Base-by-base conservation (phyloP, 2,797 vertebrate genomes). In the Microchirus variegatus region DNA sequence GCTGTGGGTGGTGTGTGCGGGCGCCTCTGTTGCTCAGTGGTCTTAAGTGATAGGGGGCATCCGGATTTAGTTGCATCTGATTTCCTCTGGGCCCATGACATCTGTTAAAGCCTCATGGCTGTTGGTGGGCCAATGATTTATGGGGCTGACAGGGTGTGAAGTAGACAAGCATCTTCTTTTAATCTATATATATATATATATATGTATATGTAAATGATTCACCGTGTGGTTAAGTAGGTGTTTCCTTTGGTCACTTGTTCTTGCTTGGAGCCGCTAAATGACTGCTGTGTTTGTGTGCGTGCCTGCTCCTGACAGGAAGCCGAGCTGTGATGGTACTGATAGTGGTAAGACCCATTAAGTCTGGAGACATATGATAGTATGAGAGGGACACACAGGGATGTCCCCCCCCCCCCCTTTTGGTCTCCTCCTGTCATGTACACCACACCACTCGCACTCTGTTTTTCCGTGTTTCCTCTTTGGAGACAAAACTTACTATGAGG, bases 301-400 rank as follows among this genome's bases (percentile, higher is more conserved):
- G 79, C 78, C 83, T 83, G 77, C 78, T 73, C 77, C 80, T 61
- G 75, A 87, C 88, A 91, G 90, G 91, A 92, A 90, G 83, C 72
- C 18, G 64, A 64, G 81, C 58, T 10, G 64, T 60, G 89, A 90
- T 91, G 81, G 49, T 37, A 54, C 80, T 75, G 91, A 92, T 92
- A 90, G 83, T 75, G 69, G 52, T 49, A 44, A 73, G 80, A 65
- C 81, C 77, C 81, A 89, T 91, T 89, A 88, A 70, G 78, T 81
- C 85, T 87, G 83, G 67, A 83, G 87, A 82, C 81, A 68, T 63
- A 81, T 85, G 88, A 90, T 90, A 83, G 85, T 60, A 80, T 72
- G 75, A 88, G 83, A 82, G 75, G 87, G 83, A 82, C 75, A 57
- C 72, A 35, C 78, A 64, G 67, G n/a, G 54, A 76, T 84, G 85